These are phyloP conservation scores for Drosophila vallismaia DNA, from an alignment of 2,888 invertebrate genomes.

Conservation along the genomic window DNA sequence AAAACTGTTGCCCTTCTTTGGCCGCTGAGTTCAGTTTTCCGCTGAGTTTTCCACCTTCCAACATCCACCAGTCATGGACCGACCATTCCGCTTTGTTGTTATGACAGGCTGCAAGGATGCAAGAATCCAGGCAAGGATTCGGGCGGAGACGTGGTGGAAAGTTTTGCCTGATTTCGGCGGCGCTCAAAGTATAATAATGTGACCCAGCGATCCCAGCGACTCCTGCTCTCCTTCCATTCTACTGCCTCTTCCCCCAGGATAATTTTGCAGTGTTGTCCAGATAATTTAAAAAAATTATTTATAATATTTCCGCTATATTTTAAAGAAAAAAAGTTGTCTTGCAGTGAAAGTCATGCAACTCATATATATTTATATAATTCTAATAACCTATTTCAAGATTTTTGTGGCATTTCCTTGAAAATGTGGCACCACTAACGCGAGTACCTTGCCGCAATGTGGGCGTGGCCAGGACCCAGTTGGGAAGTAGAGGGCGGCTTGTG, in stretches of 20 bases:
- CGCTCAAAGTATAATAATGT: constrained; percentile 76
- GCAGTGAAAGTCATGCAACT: too few species aligned
- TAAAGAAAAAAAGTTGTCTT: too few species aligned
- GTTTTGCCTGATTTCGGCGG: constrained; percentile 69
- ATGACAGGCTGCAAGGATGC: constrained; percentile 46
- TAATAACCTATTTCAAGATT: neutral
- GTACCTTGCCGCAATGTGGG: constrained; percentile 32
- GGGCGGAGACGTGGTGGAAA: constrained; percentile 41
- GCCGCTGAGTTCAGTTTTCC: constrained; percentile 29
- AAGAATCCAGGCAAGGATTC: constrained; percentile 30
- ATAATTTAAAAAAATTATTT: constrained; percentile 2
- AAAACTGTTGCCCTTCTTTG: constrained; percentile 54
- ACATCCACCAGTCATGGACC: neutral
- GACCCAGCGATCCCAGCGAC: constrained; percentile 19
- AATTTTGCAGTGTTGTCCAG: constrained; percentile 9
- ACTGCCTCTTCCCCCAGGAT: neutral
- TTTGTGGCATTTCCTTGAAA: neutral
- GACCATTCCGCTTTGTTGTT: constrained; percentile 47
- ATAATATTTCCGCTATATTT: neutral
- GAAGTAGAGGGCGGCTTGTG: constrained; percentile 53
- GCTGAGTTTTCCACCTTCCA: constrained; percentile 22
- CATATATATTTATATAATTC: too few species aligned
- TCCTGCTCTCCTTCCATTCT: neutral
- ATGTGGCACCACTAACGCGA: constrained; percentile 18
- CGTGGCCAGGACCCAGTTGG: constrained; percentile 46